phyloP scores from a whole-genome alignment of 2,888 invertebrate genomes.

The Drosophila dives region DNA sequence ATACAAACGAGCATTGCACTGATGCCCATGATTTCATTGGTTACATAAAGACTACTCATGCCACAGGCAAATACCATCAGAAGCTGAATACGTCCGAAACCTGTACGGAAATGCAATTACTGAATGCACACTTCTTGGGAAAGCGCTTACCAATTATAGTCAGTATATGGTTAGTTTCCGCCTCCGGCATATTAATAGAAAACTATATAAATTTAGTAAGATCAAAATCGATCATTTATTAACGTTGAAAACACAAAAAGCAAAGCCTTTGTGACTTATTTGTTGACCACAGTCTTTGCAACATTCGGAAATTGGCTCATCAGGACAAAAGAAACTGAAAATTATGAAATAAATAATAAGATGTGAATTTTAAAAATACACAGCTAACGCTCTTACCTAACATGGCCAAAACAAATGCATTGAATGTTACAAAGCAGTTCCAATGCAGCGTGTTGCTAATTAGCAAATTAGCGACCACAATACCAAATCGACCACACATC shows the following conservation, averaged over 20 bases:
- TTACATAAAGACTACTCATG: slow-evolving; percentile 4
- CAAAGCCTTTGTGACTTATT: neutral
- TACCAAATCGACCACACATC: slow-evolving; percentile 35
- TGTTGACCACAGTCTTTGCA: neutral
- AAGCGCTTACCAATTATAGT: slow-evolving; percentile 30
- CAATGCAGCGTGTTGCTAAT: slow-evolving; percentile 27
- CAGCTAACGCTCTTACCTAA: slow-evolving; percentile 7
- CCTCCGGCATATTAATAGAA: slow-evolving; percentile 5
- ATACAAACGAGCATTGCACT: neutral
- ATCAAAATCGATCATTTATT: slow-evolving; percentile 10
- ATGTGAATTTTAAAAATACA: neutral
- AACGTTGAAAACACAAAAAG: slow-evolving; percentile 1
- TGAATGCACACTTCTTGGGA: too few relatives aligned
- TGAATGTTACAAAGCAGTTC: slow-evolving; percentile 37
- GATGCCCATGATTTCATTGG: slow-evolving; percentile 25
- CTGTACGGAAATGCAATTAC: slow-evolving; percentile 6
- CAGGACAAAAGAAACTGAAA: slow-evolving; percentile 1
- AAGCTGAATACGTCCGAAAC: slow-evolving; percentile 30
- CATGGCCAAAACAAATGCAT: slow-evolving; percentile 18
- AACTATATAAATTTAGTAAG: neutral
- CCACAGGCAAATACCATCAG: slow-evolving; percentile 12
- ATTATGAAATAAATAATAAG: neutral
- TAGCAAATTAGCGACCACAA: slow-evolving; percentile 13
- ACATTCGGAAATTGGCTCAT: neutral
- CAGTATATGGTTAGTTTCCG: slow-evolving; percentile 20